Base-by-base conservation (phyloP, 1,140 invertebrate genomes). In the Danaus plexippus region DNA sequence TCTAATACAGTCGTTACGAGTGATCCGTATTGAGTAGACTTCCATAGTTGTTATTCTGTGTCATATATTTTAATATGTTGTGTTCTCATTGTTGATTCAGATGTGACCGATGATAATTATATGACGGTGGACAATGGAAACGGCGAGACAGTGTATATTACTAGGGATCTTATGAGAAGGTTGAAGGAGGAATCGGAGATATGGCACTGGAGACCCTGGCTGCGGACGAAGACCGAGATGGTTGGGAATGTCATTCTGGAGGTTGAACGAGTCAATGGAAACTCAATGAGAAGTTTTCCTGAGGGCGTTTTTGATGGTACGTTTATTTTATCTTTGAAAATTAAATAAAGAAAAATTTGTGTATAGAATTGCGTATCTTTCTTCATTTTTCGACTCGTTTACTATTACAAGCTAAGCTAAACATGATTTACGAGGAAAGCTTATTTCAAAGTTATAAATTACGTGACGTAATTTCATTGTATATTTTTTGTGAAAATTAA, bases 141-240 rank as follows among this genome's bases (percentile, higher is more conserved):
- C 80, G 82, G 82, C 15, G 66, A 75, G 11, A 55, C 58, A 1
- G 69, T 81, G 11, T 75, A 57, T 43, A 75, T 84, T 54, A 66
- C 61, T 1, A 68, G 67, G 32, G 69, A 81, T 11, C 60, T 86
- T 13, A 66, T 78, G 68, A 69, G 49, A 22, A 81, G 67, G 51
- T 44, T 86, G 6, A 59, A 64, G 1, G 67, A 71, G 11, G 79
- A 86, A 51, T 15, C 64, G 7, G 69, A 69, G 11, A 71, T 54
- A 2, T 86, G 82, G 82, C 82, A 86, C 49, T 80, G 76, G 75
- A 80, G 57, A 13, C 82, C 82, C 0, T 86, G 80, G 79, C 32
- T 80, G n/a, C 54, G 73, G 9, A 85, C 79, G 5, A 72, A 75
- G 41, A 74, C 74, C 0, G 67, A 66, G 49, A 52, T 75, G 0